Conservation (phyloP, 2,797 vertebrate species). For the Rhadinocentrus ornatus region DNA sequence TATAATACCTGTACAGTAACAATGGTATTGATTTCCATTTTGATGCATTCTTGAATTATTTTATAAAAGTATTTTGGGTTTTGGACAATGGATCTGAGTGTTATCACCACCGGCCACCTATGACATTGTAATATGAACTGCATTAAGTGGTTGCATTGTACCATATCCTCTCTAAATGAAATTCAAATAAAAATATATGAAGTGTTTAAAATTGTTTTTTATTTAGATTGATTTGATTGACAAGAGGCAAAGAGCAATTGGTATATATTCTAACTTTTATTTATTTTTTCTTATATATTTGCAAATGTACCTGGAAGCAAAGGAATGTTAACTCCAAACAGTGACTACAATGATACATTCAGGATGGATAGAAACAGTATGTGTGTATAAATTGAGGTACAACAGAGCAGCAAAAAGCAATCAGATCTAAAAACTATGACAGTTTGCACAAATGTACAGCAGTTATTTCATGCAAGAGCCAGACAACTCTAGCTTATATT, state of each 20-base stretch:
- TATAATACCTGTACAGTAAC: slow-evolving; percentile 76
- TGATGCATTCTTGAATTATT: slow-evolving; percentile 72
- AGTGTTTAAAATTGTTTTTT: slow-evolving; percentile 37
- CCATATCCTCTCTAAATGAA: slow-evolving; percentile 80
- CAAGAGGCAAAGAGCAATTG: slow-evolving; percentile 6
- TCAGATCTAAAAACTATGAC: slow-evolving; percentile 11
- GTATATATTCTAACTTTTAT: slow-evolving; percentile 14
- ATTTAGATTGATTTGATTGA: slow-evolving; percentile 1
- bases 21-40: slow-evolving; percentile 71
- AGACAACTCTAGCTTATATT: slow-evolving; percentile 7
- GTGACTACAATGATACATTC: slow-evolving; percentile 47
- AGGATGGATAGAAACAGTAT: slow-evolving; percentile 39
- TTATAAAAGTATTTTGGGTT: slow-evolving; percentile 39
- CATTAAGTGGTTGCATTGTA: slow-evolving; percentile 80
- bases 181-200: slow-evolving; percentile 79
- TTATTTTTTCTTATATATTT: slow-evolving; percentile 51
- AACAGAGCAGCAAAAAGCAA: slow-evolving; percentile 58
- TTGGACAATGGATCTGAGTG: slow-evolving; percentile 69
- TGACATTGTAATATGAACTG: slow-evolving; percentile 71
- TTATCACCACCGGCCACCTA: slow-evolving; percentile 61
- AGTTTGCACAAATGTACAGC: slow-evolving; percentile 25
- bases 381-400: slow-evolving; percentile 63
- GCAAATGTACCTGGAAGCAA: slow-evolving; percentile 42
- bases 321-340: slow-evolving; percentile 49
- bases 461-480: slow-evolving; percentile 40